Conservation (phyloP, 2,888 invertebrate species). For the Cheilosia variabilis region DNA sequence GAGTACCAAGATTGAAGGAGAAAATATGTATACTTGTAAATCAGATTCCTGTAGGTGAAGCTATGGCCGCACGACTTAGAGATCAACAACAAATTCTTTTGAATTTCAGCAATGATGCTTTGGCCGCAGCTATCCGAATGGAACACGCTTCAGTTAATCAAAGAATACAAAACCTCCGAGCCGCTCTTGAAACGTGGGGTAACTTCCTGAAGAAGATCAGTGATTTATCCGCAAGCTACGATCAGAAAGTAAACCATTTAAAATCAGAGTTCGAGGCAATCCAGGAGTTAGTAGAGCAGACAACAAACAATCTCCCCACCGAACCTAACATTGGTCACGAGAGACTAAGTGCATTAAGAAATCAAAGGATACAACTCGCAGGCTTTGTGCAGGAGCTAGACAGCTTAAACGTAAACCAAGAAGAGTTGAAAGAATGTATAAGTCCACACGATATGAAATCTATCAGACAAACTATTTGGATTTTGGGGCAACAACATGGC, state of each 20-base stretch:
- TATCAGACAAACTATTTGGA: conserved; percentile 90
- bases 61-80: conserved; percentile 87
- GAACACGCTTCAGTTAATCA: conserved; percentile 91
- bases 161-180: conserved; percentile 90
- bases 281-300: conserved; percentile 86
- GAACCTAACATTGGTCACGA: conserved; percentile 87
- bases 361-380: conserved; percentile 85
- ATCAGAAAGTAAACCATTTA: conserved; percentile 86
- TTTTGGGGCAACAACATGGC: conserved; percentile 91
- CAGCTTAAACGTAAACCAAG: conserved; percentile 89
- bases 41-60: conserved; percentile 88
- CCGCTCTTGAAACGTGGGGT: conserved; percentile 92
- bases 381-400: conserved; percentile 87
- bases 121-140: conserved; percentile 91
- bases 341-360: conserved; percentile 87
- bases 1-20: conserved; percentile 88
- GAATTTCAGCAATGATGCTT: conserved; percentile 89
- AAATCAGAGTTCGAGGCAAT: conserved; percentile 87
- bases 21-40: conserved; percentile 88
- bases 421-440: conserved; percentile 92
- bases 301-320: conserved; percentile 85
- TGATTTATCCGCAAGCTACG: conserved; percentile 87
- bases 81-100: conserved; percentile 88
- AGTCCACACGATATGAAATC: conserved; percentile 93
- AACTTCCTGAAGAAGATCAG: conserved; percentile 89